Percentiles rank a stretch among this genome's conserved stretches.
phyloP scores from a whole-genome alignment of 2,888 invertebrate genomes.

The Cistogaster globosa region DNA sequence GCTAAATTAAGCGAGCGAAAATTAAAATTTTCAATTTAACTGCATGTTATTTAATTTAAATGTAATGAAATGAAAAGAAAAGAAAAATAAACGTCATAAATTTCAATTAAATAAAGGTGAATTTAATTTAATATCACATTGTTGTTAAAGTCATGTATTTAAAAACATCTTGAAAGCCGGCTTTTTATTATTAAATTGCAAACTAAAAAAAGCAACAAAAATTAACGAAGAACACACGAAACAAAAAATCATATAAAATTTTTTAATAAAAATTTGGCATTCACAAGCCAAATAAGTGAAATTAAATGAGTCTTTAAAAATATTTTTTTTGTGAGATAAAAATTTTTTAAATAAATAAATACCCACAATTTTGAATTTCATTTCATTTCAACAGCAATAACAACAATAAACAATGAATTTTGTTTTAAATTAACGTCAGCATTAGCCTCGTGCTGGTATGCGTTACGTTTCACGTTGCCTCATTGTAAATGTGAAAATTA shows the following conservation, averaged over 20 bases:
- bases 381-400: constrained; percentile 35
- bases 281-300: constrained; percentile 56
- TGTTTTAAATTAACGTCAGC: constrained; percentile 68
- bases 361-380: constrained; percentile 51
- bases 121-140: constrained; percentile 31
- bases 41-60: constrained; percentile 40
- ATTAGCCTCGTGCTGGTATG: constrained; percentile 72
- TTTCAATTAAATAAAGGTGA: constrained; percentile 53
- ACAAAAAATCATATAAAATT: constrained; percentile 30
- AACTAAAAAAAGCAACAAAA: constrained; percentile 15
- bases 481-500: constrained; percentile 63
- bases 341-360: constrained; percentile 52
- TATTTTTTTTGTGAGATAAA: constrained; percentile 16
- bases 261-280: constrained; percentile 54
- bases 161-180: constrained; percentile 47
- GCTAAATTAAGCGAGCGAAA: not conserved
- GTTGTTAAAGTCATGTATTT: constrained; percentile 3
- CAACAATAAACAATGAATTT: constrained; percentile 15
- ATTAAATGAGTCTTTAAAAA: constrained; percentile 53
- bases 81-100: constrained; percentile 33
- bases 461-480: constrained; percentile 52
- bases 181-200: constrained; percentile 52
- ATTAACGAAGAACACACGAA: constrained; percentile 17
- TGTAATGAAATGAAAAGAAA: constrained; percentile 8
- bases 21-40: constrained; percentile 40